phyloP scores from a whole-genome alignment of 2,888 invertebrate genomes.

The Macaria notata region DNA sequence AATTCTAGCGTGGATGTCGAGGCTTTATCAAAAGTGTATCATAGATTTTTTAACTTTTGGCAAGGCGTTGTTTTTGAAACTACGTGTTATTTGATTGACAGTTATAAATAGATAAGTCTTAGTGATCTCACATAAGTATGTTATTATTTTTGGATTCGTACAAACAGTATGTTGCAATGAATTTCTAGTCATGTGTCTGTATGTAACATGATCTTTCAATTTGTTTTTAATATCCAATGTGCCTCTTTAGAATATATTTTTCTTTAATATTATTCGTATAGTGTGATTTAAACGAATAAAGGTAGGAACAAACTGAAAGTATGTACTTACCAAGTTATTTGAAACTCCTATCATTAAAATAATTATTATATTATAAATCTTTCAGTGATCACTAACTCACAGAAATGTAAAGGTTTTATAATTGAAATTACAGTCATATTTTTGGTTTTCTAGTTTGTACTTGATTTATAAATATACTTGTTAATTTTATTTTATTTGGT shows the following conservation, averaged over 20 bases:
- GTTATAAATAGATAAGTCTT: slow-evolving; percentile 1
- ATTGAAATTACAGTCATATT: too few relatives aligned
- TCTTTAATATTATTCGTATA: neutral
- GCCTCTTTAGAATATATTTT: slow-evolving; percentile 15
- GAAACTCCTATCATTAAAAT: neutral
- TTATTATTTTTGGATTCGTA: slow-evolving; percentile 15
- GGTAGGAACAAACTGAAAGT: slow-evolving; percentile 12
- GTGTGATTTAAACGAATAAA: too few relatives aligned
- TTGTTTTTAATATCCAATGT: slow-evolving; percentile 15
- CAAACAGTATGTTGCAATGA: neutral
- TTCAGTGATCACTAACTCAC: too few relatives aligned
- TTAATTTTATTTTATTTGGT: too few relatives aligned
- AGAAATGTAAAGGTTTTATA: too few relatives aligned
- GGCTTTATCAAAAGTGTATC: slow-evolving; percentile 17
- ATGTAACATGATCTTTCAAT: neutral
- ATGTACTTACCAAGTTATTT: neutral
- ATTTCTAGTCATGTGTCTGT: slow-evolving; percentile 4
- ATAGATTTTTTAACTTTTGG: slow-evolving; percentile 18
- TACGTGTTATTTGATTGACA: slow-evolving; percentile 26
- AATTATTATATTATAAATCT: neutral
- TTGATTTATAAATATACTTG: too few relatives aligned
- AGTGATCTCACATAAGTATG: slow-evolving; percentile 13
- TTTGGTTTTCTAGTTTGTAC: too few relatives aligned
- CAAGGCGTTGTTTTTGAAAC: slow-evolving; percentile 31
- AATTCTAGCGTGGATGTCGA: slow-evolving; percentile 24